Percentiles rank a stretch among this genome's conserved stretches.
Conservation (phyloP, 2,888 invertebrate species). For the Heteromurus nitidus region DNA sequence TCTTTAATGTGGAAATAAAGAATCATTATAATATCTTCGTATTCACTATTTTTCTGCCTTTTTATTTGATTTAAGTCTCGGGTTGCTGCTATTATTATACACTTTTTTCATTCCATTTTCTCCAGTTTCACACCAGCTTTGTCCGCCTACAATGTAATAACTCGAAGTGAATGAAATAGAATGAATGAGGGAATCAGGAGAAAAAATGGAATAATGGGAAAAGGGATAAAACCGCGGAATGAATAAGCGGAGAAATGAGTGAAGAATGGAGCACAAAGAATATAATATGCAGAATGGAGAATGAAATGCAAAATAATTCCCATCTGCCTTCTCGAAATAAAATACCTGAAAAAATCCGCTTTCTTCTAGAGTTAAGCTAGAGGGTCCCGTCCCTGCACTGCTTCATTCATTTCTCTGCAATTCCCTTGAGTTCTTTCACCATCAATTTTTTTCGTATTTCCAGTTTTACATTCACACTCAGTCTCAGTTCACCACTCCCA, state of each 20-base stretch:
- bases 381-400: no score
- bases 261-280: conserved; percentile 33
- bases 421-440: no score
- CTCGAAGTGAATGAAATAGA: conserved; percentile 14
- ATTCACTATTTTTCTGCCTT: not conserved
- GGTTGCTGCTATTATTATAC: not conserved
- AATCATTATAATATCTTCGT: no score
- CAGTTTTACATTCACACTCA: no score
- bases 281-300: conserved; percentile 37
- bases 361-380: conserved; percentile 27
- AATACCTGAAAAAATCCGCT: conserved; percentile 56
- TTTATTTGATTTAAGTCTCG: conserved; percentile 1
- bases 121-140: conserved; percentile 14
- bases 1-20: no score
- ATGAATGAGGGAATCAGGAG: conserved; percentile 19
- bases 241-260: conserved; percentile 49
- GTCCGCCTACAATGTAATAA: conserved; percentile 23
- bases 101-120: conserved; percentile 22
- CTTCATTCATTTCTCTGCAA: no score
- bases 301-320: conserved; percentile 45
- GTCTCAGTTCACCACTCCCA: no score
- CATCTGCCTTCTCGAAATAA: conserved; percentile 16
- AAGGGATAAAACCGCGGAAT: conserved; percentile 2
- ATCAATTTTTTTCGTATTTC: no score
- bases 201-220: conserved; percentile 22